Evolutionary conservation across 2,797 vertebrate genomes (phyloP).

Genomic region (Pagetopsis macropterus): DNA sequence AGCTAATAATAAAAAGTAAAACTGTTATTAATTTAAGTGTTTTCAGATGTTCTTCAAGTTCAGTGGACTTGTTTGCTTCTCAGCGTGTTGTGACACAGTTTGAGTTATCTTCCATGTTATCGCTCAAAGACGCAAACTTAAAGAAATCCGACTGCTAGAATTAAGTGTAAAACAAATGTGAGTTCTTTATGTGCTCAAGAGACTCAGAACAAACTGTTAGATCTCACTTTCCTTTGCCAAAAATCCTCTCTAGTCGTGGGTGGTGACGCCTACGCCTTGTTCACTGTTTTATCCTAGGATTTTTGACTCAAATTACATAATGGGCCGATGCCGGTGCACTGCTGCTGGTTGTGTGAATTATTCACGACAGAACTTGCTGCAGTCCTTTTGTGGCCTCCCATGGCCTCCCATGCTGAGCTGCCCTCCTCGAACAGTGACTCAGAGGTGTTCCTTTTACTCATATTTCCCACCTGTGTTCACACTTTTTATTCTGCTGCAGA

Average conservation of each 20-base stretch:
- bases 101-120: constrained; percentile 17
- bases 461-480: constrained; percentile 37
- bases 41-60: constrained; percentile 39
- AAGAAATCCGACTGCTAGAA: constrained; percentile 47
- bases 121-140: constrained; percentile 25
- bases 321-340: constrained; percentile 40
- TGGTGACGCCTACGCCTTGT: constrained; percentile 68
- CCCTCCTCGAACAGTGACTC: constrained; percentile 18
- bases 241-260: constrained; percentile 68
- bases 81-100: constrained; percentile 22
- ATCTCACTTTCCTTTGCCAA: constrained; percentile 60
- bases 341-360: constrained; percentile 63
- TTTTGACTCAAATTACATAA: constrained; percentile 75
- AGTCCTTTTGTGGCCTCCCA: constrained; percentile 30
- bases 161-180: constrained; percentile 66
- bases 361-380: constrained; percentile 46
- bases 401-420: constrained; percentile 23
- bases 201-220: constrained; percentile 73
- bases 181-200: constrained; percentile 56
- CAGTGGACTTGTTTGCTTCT: constrained; percentile 31
- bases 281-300: constrained; percentile 67
- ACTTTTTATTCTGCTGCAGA: not conserved
- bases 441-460: constrained; percentile 31
- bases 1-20: constrained; percentile 11
- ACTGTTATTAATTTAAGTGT: constrained; percentile 22